Base-by-base conservation (phyloP, 2,888 invertebrate genomes). In the Elysia crispata region DNA sequence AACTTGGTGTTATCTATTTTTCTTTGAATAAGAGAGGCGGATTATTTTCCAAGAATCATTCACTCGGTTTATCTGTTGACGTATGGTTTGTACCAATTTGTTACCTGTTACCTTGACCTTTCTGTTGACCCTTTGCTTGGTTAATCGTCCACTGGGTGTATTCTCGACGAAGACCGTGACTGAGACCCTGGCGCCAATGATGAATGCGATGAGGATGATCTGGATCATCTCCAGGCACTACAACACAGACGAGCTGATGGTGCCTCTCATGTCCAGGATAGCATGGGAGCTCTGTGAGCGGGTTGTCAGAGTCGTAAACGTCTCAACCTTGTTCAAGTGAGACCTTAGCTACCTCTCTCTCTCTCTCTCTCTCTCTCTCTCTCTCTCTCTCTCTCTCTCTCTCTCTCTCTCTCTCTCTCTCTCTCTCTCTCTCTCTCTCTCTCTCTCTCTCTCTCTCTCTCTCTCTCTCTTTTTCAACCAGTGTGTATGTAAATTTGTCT, bases 141-240 rank as follows among this genome's bases (percentile, higher is more conserved):
- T 31, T 11, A 49, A 67, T 11, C 20, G 20, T 11, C 0, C 18
- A 23, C 15, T 13, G 18, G n/a, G n/a, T n/a, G 15, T 15, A 74
- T 20, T 5, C n/a, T 11, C 33, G 5, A 31, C 18, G 15, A 77
- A 83, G 83, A 94, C 94, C 89, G 95, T 97, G 28, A 94, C 94
- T 15, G 95, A 96, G 66, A 94, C 95, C 11, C 94, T 98, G 30
- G 95, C 96, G 0, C 94, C 95, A 78, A 92, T 97, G 83, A 95
- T 97, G 93, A 95, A 96, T 83, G 96, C 96, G 0, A 92, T 98
- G 64, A 95, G 96, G 86, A 95, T 97, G 94, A 95, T 97, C 89
- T 98, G 98, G 98, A 95, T 97, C 76, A 94, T 97, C 77, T 97
- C 97, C 0, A 93, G 95, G 75, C 96, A 97, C 87, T 98, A 96